A percentile compares a stretch with the other conserved stretches of the same genome.
Evolutionary conservation across 2,113 vertebrate species (phyloP).

Genomic region (Cricetomys ansorgei): DNA sequence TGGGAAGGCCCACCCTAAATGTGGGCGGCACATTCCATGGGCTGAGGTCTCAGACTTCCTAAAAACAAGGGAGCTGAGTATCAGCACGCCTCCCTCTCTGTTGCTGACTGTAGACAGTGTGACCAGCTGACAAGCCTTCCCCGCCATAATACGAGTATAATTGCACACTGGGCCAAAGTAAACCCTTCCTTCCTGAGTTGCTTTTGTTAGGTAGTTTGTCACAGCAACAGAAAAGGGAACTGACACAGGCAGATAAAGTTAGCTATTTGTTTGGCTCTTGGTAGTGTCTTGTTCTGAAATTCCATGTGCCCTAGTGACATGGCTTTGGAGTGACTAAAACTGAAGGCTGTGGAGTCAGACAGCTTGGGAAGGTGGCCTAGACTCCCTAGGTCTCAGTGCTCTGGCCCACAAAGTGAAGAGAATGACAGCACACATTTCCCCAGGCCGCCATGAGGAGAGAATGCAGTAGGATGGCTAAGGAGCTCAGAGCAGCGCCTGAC

Average conservation of each 20-base stretch:
- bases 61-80: neutral
- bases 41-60: neutral
- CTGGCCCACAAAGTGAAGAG: neutral
- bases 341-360: neutral
- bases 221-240: neutral
- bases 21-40: neutral
- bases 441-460: neutral
- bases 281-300: neutral
- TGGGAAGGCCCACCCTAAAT: neutral
- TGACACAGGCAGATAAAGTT: neutral
- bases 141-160: neutral
- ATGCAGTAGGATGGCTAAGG: accelerated
- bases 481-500: neutral
- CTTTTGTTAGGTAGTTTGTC: neutral
- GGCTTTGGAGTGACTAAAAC: neutral
- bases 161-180: neutral
- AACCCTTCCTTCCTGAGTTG: neutral
- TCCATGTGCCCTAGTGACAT: neutral
- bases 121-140: neutral
- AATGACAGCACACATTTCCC: accelerated
- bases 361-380: neutral
- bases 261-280: neutral
- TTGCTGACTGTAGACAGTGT: neutral
- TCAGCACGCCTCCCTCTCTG: neutral
- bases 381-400: neutral